Conservation (phyloP, 2,888 invertebrate species). For the Drosophila mayaguana region DNA sequence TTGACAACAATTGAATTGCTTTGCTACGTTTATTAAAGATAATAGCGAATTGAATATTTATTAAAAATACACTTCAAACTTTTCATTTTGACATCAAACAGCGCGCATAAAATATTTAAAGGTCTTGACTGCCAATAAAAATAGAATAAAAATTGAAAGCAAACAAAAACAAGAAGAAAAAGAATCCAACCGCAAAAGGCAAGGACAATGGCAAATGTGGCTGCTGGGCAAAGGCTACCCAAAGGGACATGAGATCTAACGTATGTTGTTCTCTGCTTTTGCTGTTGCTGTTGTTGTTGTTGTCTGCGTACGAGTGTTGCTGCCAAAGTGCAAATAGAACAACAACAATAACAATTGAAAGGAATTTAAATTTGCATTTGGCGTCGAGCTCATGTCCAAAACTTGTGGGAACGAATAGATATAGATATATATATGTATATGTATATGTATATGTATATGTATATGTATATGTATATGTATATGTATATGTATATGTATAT, state of each 20-base stretch:
- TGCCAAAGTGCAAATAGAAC: conserved; percentile 80
- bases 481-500: not conserved
- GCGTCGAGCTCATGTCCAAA: not conserved
- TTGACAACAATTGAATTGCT: not conserved
- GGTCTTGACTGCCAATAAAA: conserved; percentile 58
- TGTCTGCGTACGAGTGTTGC: conserved; percentile 38
- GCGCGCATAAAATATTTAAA: conserved; percentile 68
- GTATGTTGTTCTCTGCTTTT: conserved; percentile 54
- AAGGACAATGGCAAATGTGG: conserved; percentile 50
- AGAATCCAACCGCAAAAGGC: conserved; percentile 46
- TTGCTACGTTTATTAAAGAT: not conserved
- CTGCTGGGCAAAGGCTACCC: conserved; percentile 46
- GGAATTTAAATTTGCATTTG: conserved; percentile 83
- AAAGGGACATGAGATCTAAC: conserved; percentile 64
- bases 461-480: not conserved
- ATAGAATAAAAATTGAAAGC: conserved; percentile 23
- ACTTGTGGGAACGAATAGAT: not conserved
- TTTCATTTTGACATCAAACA: not conserved
- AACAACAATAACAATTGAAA: conserved; percentile 82
- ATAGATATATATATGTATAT: not conserved
- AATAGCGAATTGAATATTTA: not conserved
- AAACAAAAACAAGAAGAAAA: not conserved
- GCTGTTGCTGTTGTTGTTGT: no score
- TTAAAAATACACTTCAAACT: not conserved
- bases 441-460: no score